Conservation (phyloP, 2,888 invertebrate species). For the Xestia rhomboidea region DNA sequence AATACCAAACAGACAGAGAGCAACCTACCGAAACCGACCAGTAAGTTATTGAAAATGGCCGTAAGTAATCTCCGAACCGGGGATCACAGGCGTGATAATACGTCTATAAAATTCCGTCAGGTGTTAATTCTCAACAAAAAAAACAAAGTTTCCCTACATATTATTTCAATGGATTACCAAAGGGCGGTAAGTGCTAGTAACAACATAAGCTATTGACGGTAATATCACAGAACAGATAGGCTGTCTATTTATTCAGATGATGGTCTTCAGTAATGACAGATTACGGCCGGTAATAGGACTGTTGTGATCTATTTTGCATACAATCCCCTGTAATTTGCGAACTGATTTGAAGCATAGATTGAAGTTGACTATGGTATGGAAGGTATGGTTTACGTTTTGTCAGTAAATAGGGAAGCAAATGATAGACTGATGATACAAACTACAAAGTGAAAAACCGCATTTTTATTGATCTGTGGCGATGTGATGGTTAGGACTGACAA, state of each 20-base stretch:
- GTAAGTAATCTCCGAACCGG: not conserved
- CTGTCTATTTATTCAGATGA: conserved; percentile 48
- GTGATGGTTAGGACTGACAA: not conserved
- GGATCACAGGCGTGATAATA: not conserved
- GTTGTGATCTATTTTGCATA: conserved; percentile 55
- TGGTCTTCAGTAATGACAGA: conserved; percentile 46
- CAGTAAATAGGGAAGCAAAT: not conserved
- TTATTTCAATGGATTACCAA: not conserved
- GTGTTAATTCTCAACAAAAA: not conserved
- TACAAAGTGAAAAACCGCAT: not conserved
- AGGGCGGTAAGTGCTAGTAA: conserved; percentile 17
- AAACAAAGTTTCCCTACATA: not conserved
- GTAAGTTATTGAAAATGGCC: no score
- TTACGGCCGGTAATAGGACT: conserved; percentile 42
- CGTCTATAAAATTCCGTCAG: not conserved
- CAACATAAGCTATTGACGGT: conserved; percentile 23
- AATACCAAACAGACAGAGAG: no score
- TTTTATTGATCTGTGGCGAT: not conserved
- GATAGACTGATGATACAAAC: not conserved
- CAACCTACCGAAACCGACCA: no score
- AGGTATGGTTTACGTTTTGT: not conserved
- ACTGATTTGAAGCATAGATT: conserved; percentile 22
- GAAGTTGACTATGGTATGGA: not conserved
- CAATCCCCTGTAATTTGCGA: conserved; percentile 49
- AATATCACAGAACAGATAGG: conserved; percentile 35